These are phyloP conservation scores for Embiotoca jacksoni DNA, from an alignment of 2,113 vertebrate species.

Conservation along the genomic window DNA sequence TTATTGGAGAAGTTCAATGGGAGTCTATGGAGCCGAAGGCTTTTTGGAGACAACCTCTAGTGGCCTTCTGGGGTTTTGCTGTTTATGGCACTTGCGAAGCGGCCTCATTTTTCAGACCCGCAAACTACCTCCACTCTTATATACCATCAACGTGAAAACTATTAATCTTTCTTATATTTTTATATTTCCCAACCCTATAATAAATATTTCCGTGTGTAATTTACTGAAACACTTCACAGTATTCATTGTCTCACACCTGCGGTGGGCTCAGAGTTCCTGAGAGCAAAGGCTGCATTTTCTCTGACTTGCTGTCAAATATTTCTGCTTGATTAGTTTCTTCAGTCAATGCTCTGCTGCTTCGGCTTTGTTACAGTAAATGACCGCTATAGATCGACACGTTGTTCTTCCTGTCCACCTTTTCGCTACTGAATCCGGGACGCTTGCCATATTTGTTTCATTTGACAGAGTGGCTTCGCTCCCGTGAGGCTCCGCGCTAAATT, in stretches of 20 bases:
- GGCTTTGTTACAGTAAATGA: slow-evolving; percentile 5
- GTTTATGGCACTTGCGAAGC: too few species aligned
- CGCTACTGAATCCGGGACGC: neutral
- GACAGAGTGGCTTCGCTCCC: neutral
- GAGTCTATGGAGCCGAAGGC: too few species aligned
- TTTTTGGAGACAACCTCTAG: too few species aligned
- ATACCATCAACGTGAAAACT: too few species aligned
- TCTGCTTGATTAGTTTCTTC: neutral
- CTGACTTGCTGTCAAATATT: neutral
- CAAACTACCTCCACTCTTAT: too few species aligned
- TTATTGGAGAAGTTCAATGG: too few species aligned
- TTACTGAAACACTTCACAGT: too few species aligned
- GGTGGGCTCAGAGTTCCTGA: neutral
- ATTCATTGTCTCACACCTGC: neutral
- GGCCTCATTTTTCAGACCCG: too few species aligned
- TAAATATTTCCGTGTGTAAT: too few species aligned
- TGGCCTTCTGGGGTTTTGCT: too few species aligned
- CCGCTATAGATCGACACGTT: neutral
- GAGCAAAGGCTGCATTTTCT: neutral
- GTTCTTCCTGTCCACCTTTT: neutral
- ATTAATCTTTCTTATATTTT: too few species aligned
- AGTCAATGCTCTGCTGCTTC: neutral
- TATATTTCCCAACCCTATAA: too few species aligned
- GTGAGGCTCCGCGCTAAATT: neutral
- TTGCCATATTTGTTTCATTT: neutral